Percentiles rank a stretch among this genome's conserved stretches.
phyloP scores from a whole-genome alignment of 2,797 vertebrate species.

The Borostomias antarcticus region DNA sequence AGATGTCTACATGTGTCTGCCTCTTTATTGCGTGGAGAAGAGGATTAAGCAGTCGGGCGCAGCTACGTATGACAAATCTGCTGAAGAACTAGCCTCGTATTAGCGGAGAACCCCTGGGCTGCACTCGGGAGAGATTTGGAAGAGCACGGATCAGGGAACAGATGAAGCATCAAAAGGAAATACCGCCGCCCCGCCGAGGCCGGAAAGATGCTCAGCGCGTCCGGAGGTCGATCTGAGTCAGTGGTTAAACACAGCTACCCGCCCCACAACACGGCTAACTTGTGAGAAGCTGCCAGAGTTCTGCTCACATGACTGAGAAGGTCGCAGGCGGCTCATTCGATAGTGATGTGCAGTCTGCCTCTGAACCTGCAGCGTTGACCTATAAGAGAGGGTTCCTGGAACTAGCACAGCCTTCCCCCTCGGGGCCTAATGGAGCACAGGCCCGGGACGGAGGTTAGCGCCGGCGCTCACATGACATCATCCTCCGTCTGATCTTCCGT shows the following conservation, averaged over 20 bases:
- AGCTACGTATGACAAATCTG: neutral
- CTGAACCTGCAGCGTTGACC: conserved; percentile 14
- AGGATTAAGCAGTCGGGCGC: conserved; percentile 12
- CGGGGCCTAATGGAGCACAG: neutral
- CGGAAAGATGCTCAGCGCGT: neutral
- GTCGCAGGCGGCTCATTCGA: too few species aligned
- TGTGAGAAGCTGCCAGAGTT: conserved; percentile 2
- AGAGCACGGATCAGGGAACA: neutral
- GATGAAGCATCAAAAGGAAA: conserved; percentile 12
- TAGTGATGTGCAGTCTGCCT: conserved; percentile 13
- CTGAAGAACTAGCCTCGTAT: neutral
- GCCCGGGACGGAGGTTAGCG: neutral
- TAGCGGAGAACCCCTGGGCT: neutral
- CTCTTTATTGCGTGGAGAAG: neutral
- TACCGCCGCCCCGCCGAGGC: neutral
- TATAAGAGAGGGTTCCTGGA: conserved; percentile 12
- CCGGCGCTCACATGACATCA: conserved; percentile 24
- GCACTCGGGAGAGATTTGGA: conserved; percentile 2
- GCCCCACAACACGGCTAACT: neutral
- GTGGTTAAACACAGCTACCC: conserved; percentile 9
- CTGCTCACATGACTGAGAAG: conserved; percentile 32
- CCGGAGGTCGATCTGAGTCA: neutral
- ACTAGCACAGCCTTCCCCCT: conserved; percentile 19
- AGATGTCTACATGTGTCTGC: neutral
- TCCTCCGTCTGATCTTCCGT: conserved; percentile 17